Evolutionary conservation across 2,797 vertebrate genomes (phyloP).

Genomic region (Helostoma temminkii): DNA sequence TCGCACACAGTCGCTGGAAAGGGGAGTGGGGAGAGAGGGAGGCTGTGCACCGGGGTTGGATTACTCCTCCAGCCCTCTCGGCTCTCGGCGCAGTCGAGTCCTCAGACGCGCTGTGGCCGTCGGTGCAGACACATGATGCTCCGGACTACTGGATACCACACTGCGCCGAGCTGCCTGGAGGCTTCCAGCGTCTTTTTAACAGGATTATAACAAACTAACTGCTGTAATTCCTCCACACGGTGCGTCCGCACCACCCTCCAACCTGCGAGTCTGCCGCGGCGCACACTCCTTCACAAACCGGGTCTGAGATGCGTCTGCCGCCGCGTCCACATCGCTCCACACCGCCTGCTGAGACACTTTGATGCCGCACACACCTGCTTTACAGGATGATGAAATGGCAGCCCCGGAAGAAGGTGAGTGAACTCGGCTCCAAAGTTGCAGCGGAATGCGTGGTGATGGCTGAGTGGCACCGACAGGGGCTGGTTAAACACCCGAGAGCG

Average conservation of each 20-base stretch:
- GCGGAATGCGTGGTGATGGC: constrained; percentile 23
- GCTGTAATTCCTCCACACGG: neutral
- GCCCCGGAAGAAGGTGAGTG: constrained; percentile 94
- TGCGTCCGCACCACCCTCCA: neutral
- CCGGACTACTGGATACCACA: neutral
- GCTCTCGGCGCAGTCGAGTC: constrained; percentile 27
- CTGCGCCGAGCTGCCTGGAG: neutral
- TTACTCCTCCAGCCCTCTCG: constrained; percentile 28
- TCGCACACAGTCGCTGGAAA: too few species aligned
- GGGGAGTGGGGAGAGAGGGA: neutral
- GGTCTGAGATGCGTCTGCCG: constrained; percentile 54
- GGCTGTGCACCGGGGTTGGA: constrained; percentile 11
- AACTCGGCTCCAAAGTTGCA: constrained; percentile 33
- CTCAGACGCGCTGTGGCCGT: constrained; percentile 42
- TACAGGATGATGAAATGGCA: constrained; percentile 97
- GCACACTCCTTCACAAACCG: neutral
- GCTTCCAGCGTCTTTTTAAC: neutral
- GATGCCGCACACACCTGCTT: constrained; percentile 80
- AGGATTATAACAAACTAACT: constrained; percentile 47
- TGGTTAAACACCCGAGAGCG: constrained; percentile 28
- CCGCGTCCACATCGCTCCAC: constrained; percentile 35
- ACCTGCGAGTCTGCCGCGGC: neutral
- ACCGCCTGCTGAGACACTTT: constrained; percentile 74
- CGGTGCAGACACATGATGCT: constrained; percentile 45
- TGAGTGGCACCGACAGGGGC: constrained; percentile 35